Evolutionary conservation across 2,888 invertebrate species (phyloP).

Genomic region (Clusia tigrina): DNA sequence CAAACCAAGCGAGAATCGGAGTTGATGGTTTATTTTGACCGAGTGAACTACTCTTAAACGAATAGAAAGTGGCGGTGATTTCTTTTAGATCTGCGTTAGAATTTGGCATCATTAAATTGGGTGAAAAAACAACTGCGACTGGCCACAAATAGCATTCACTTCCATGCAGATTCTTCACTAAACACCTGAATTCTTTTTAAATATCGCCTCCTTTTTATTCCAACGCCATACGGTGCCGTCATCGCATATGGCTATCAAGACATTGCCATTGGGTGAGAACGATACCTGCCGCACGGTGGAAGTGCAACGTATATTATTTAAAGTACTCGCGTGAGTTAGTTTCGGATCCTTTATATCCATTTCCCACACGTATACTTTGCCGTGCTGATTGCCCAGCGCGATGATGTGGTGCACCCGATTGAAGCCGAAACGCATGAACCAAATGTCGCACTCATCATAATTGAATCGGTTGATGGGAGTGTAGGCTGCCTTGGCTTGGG

Average conservation of each 20-base stretch:
- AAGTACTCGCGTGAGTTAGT: slow-evolving; percentile 77
- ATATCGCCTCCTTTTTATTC: too few relatives aligned
- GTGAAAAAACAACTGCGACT: too few relatives aligned
- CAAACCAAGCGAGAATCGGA: too few relatives aligned
- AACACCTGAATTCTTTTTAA: slow-evolving; percentile 25
- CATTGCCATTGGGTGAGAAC: slow-evolving; percentile 85
- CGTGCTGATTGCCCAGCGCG: slow-evolving; percentile 94
- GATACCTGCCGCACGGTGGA: slow-evolving; percentile 94
- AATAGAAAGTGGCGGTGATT: too few relatives aligned
- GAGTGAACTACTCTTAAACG: too few relatives aligned
- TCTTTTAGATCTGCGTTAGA: too few relatives aligned
- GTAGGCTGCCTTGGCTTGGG: slow-evolving; percentile 76
- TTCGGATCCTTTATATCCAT: slow-evolving; percentile 86
- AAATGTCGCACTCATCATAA: slow-evolving; percentile 95
- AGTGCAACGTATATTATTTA: slow-evolving; percentile 85
- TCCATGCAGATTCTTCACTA: too few relatives aligned
- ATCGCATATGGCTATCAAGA: slow-evolving; percentile 93
- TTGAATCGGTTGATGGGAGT: slow-evolving; percentile 90
- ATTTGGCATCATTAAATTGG: too few relatives aligned
- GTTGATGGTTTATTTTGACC: too few relatives aligned
- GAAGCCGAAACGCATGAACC: slow-evolving; percentile 95
- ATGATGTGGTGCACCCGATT: slow-evolving; percentile 91
- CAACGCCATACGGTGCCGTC: slow-evolving; percentile 97
- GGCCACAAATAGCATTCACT: too few relatives aligned
- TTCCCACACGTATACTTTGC: slow-evolving; percentile 95